phyloP scores from a whole-genome alignment of 2,113 vertebrate species.

The Bettongia penicillata region DNA sequence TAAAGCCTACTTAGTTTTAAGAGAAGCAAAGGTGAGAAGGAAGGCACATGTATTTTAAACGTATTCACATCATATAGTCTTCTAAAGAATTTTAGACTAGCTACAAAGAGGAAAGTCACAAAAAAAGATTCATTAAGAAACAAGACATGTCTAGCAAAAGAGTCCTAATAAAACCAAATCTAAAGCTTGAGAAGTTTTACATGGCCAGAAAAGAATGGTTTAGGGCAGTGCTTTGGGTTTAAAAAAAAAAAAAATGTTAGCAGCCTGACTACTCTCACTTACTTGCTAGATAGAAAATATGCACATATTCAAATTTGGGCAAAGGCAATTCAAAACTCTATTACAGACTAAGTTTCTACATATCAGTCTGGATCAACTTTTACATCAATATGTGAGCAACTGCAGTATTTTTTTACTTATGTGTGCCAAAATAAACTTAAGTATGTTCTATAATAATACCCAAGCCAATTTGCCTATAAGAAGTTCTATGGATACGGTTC shows the following conservation, averaged over 20 bases:
- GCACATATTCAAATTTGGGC: neutral
- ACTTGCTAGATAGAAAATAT: neutral
- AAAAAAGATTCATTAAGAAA: neutral
- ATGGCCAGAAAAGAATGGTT: neutral
- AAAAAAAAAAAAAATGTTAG: neutral
- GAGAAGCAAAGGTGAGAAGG: neutral
- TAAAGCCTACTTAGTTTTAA: neutral
- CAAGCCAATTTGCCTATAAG: neutral
- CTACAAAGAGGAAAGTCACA: neutral
- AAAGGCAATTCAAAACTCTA: neutral
- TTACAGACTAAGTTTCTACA: neutral
- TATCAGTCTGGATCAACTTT: neutral
- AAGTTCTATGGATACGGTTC: neutral
- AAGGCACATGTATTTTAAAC: neutral
- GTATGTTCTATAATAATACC: neutral
- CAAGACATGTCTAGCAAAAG: neutral
- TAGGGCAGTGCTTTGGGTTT: neutral
- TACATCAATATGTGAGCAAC: neutral
- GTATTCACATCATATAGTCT: neutral
- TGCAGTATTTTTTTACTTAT: neutral
- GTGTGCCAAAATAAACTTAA: neutral
- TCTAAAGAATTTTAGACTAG: neutral
- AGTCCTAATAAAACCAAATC: neutral
- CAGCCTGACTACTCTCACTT: neutral
- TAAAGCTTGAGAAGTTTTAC: neutral